Conservation (phyloP, 2,113 vertebrate species). For the Pachycephala philippinensis region DNA sequence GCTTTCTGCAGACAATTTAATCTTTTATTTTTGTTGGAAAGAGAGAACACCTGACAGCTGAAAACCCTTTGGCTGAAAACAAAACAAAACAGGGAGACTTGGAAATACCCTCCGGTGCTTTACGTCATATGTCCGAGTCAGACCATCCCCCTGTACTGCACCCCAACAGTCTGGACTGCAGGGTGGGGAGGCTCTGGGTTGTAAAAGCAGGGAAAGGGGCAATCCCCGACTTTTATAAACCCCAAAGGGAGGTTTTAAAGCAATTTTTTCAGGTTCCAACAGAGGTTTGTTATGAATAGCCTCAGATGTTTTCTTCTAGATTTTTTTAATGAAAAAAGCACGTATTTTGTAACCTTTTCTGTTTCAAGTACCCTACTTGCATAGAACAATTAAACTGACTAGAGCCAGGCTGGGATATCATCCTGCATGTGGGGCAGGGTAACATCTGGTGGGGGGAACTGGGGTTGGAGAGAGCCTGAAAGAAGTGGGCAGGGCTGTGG, state of each 20-base stretch:
- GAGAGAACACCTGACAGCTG: slow-evolving; percentile 43
- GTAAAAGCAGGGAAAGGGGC: background rate
- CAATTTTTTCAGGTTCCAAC: background rate
- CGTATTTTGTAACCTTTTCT: background rate
- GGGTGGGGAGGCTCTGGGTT: background rate
- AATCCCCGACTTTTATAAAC: background rate
- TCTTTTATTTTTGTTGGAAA: slow-evolving; percentile 50
- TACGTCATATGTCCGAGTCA: fast-evolving
- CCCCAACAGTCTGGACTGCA: background rate
- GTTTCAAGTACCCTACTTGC: background rate
- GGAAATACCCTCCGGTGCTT: background rate
- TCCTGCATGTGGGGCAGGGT: background rate
- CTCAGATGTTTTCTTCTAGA: background rate
- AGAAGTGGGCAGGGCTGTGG: background rate
- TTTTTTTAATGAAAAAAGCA: background rate
- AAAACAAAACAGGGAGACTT: background rate
- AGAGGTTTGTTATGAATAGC: background rate
- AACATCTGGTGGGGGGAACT: fast-evolving
- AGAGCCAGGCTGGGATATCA: background rate
- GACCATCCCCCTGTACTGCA: fast-evolving
- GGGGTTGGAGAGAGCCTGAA: fast-evolving
- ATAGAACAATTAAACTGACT: background rate
- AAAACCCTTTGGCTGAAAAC: slow-evolving; percentile 10
- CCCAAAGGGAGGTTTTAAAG: background rate
- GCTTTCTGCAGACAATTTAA: slow-evolving; percentile 24